A percentile compares a stretch with the other conserved stretches of the same genome.
These are phyloP conservation scores for Cotesia vestalis DNA, from an alignment of 1,140 invertebrate species.

Conservation along the genomic window DNA sequence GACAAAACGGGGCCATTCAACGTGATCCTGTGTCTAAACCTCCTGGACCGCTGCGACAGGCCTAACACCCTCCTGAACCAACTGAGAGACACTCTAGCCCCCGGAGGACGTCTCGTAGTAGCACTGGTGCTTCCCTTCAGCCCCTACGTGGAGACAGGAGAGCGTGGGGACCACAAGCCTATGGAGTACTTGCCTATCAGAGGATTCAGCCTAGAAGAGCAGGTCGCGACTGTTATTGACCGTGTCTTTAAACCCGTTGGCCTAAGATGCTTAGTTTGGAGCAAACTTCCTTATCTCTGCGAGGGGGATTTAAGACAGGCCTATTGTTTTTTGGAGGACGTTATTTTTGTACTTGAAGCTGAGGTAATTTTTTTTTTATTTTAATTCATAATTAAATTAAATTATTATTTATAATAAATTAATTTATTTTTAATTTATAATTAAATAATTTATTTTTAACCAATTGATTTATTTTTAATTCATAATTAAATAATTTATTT, in stretches of 20 bases:
- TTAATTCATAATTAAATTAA: slow-evolving; percentile 5
- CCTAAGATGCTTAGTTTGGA: slow-evolving; percentile 80
- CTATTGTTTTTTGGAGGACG: slow-evolving; percentile 91
- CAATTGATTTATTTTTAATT: too few relatives aligned
- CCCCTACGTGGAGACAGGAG: slow-evolving; percentile 87
- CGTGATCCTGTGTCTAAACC: slow-evolving; percentile 86
- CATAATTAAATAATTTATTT: too few relatives aligned
- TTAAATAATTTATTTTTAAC: too few relatives aligned
- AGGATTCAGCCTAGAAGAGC: slow-evolving; percentile 80
- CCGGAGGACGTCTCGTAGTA: slow-evolving; percentile 77
- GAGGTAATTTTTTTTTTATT: slow-evolving; percentile 39
- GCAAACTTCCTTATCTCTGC: slow-evolving; percentile 89
- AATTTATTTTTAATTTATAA: too few relatives aligned
- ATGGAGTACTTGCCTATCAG: slow-evolving; percentile 75
- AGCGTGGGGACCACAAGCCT: slow-evolving; percentile 74
- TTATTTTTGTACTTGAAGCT: slow-evolving; percentile 76
- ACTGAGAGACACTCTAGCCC: slow-evolving; percentile 73
- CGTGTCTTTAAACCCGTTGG: slow-evolving; percentile 78
- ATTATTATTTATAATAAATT: slow-evolving; percentile 2
- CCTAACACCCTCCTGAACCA: slow-evolving; percentile 78
- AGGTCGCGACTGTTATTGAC: slow-evolving; percentile 75
- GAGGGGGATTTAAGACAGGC: slow-evolving; percentile 92
- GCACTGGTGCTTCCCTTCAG: slow-evolving; percentile 89
- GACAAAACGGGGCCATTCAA: slow-evolving; percentile 72
- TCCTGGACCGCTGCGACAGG: slow-evolving; percentile 87